These are phyloP conservation scores for Xanthia togata DNA, from an alignment of 2,888 invertebrate species.

Conservation along the genomic window DNA sequence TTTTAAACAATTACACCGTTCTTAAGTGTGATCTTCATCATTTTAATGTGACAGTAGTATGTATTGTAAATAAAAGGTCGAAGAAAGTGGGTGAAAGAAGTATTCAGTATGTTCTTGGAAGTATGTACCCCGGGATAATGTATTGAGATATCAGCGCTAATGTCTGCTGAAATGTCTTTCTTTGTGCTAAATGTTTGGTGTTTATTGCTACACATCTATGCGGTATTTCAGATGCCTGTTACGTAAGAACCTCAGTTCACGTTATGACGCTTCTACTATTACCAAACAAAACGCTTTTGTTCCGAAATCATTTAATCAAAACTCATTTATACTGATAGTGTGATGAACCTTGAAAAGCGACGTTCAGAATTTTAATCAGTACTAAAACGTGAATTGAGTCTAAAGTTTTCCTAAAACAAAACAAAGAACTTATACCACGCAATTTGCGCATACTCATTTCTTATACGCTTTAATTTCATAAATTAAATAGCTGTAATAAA, in stretches of 20 bases:
- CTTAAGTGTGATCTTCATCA: conserved; percentile 58
- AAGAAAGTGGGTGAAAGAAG: conserved; percentile 28
- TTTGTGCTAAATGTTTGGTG: conserved; percentile 38
- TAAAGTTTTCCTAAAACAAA: conserved; percentile 13
- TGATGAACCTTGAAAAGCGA: background rate
- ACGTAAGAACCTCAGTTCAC: conserved; percentile 1
- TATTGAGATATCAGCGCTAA: conserved; percentile 54
- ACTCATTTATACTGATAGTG: conserved; percentile 13
- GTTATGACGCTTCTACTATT: background rate
- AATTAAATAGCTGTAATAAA: conserved; percentile 56
- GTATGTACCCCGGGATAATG: conserved; percentile 42
- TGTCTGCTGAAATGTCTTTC: conserved; percentile 22
- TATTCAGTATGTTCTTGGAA: conserved; percentile 20
- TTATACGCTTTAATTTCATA: conserved; percentile 26
- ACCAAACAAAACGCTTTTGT: background rate
- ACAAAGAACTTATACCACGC: conserved; percentile 43
- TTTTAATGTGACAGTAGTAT: conserved; percentile 53
- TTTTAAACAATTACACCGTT: conserved; percentile 34
- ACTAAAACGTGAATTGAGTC: conserved; percentile 1
- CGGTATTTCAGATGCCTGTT: background rate
- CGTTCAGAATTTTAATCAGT: conserved; percentile 18
- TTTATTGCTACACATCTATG: conserved; percentile 14
- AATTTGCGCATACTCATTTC: conserved; percentile 45
- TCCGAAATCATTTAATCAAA: conserved; percentile 2
- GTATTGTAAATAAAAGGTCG: conserved; percentile 45